A percentile compares a stretch with the other conserved stretches of the same genome.
phyloP scores from a whole-genome alignment of 2,797 vertebrate genomes.

The Smutsia gigantea region DNA sequence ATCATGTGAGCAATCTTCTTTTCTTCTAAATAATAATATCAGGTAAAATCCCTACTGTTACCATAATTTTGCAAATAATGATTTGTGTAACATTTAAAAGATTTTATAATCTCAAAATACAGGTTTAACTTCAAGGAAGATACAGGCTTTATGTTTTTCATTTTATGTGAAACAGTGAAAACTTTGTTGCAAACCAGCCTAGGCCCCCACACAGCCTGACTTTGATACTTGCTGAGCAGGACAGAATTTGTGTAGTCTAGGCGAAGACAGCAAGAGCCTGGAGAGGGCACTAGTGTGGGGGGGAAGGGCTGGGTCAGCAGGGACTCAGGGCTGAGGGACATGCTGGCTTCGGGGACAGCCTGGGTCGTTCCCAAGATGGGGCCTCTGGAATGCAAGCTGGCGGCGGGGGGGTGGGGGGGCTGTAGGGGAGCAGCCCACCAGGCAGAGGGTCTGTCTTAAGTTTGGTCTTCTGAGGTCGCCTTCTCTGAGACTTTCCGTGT shows the following conservation, averaged over 20 bases:
- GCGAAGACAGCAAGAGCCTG: background rate
- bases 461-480: background rate
- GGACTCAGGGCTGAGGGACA: background rate
- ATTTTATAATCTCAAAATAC: background rate
- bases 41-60: background rate
- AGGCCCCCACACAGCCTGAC: background rate
- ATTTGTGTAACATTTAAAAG: background rate
- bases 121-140: background rate
- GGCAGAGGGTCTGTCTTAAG: background rate
- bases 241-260: background rate
- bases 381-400: rapidly evolving
- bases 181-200: background rate
- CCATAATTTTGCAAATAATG: background rate
- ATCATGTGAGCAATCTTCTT: background rate
- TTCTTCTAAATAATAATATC: background rate
- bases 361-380: background rate
- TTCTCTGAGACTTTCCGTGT: background rate
- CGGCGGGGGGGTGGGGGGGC: background rate
- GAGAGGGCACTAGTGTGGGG: background rate
- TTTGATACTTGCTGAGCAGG: background rate
- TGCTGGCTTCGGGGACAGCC: background rate
- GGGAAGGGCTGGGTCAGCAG: background rate
- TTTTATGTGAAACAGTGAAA: background rate
- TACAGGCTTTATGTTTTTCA: background rate
- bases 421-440: background rate